Base-by-base conservation (phyloP, 2,113 vertebrate species). In the Apteryx owenii region DNA sequence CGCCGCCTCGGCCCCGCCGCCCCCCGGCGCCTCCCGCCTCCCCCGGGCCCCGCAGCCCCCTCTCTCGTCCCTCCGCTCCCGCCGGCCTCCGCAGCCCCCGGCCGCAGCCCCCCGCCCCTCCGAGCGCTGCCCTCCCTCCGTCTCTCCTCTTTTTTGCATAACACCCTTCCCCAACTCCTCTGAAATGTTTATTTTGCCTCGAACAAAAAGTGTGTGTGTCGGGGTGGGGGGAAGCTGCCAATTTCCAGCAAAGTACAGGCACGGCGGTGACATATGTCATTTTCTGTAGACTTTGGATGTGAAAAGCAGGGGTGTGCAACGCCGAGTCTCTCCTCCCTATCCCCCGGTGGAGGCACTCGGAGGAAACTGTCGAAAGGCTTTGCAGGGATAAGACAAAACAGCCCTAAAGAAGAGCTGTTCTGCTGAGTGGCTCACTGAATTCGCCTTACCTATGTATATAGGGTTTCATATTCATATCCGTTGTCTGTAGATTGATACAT, bases 391-490 rank as follows among this genome's bases (percentile, higher is more conserved):
- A 93, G 73, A 33, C 90, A 64, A 66, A 90, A 40, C 65, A 90
- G 82, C 72, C 69, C 81, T 77, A 51, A 82, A 95, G 91, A 88
- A 48, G 64, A 83, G 93, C 94, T 93, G 84, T 92, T 76, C 84
- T 77, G 91, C 85, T 77, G 90, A 95, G 92, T 72, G 92, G 85
- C 86, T 94, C 92, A 38, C 33, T 85, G 89, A 91, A 88, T 89
- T 91, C 87, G 50, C 76, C 70, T 92, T 93, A 95, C 96, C 89
- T 95, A 93, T 85, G 71, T 85, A 88, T 91, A 90, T 50, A 82
- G 81, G 94, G 87, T 91, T 94, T 95, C 93, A 71, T 93, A 95
- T 95, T 95, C 96, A 83, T 60, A 81, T 93, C 89, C 82, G 46
- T 54, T 56, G 89, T 70, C 94, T 91, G 68, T 85, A 71, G 64